phyloP scores from a whole-genome alignment of 2,888 invertebrate species.

The Heliconius sara region DNA sequence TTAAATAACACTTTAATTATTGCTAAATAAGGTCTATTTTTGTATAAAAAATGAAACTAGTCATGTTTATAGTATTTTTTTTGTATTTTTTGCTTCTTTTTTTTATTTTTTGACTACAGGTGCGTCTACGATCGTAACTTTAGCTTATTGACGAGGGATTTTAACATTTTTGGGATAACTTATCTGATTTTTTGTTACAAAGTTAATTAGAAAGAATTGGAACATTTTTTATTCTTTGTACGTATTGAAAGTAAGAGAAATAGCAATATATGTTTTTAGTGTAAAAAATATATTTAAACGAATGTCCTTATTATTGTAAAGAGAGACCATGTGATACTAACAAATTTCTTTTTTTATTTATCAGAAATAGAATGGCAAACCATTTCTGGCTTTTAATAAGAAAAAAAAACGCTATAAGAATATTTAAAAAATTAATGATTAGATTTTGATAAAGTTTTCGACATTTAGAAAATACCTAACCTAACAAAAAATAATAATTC shows the following conservation, averaged over 20 bases:
- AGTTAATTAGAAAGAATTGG: background rate
- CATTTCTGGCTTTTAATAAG: too few species aligned
- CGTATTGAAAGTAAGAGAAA: background rate
- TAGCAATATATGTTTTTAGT: background rate
- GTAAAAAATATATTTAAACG: too few species aligned
- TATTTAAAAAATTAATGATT: too few species aligned
- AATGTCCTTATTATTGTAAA: too few species aligned
- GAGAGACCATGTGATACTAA: too few species aligned
- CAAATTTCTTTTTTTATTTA: too few species aligned
- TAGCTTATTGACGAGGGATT: background rate
- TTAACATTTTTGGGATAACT: background rate
- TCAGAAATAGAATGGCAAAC: too few species aligned
- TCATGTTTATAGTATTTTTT: background rate
- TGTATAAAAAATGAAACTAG: background rate
- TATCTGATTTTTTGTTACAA: background rate
- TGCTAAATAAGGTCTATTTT: background rate
- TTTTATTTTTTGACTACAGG: slow-evolving; percentile 16
- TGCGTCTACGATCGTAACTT: slow-evolving; percentile 12
- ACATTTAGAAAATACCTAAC: too few species aligned
- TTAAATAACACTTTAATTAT: background rate
- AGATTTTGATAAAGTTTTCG: too few species aligned
- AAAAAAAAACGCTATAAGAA: too few species aligned
- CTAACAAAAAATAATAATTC: too few species aligned
- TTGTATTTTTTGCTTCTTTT: background rate
- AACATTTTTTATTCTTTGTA: background rate